These are phyloP conservation scores for Heliconius aoede DNA, from an alignment of 2,888 invertebrate species.

Conservation along the genomic window DNA sequence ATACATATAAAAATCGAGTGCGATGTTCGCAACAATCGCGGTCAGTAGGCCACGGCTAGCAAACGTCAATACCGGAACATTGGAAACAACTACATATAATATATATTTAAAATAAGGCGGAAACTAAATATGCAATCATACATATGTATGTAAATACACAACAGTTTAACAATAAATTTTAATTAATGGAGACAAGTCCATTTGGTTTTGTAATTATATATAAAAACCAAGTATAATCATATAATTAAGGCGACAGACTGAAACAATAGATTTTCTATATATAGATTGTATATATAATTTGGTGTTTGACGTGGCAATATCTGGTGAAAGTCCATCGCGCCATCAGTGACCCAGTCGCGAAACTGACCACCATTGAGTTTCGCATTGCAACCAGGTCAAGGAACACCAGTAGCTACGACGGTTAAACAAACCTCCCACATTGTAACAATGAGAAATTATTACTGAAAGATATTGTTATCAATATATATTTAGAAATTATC, in stretches of 20 bases:
- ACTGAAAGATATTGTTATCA: slow-evolving; percentile 18
- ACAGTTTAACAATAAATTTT: slow-evolving; percentile 2
- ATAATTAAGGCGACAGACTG: not conserved
- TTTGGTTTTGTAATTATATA: not conserved
- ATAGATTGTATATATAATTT: not conserved
- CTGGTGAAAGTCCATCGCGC: slow-evolving; percentile 74
- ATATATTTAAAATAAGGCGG: slow-evolving; percentile 40
- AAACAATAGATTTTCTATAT: not conserved
- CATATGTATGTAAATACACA: not conserved
- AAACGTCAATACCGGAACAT: slow-evolving; percentile 74
- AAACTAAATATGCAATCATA: slow-evolving; percentile 32
- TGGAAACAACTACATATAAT: slow-evolving; percentile 44
- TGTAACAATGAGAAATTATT: slow-evolving; percentile 37
- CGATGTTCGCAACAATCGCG: slow-evolving; percentile 70
- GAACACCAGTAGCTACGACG: slow-evolving; percentile 67
- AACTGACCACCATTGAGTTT: slow-evolving; percentile 64
- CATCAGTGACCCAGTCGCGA: slow-evolving; percentile 63
- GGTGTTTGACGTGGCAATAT: not conserved
- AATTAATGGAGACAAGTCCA: not conserved
- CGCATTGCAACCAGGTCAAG: slow-evolving; percentile 73
- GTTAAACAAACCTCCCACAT: slow-evolving; percentile 61
- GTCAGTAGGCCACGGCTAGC: slow-evolving; percentile 78
- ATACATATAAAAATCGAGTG: slow-evolving; percentile 64
- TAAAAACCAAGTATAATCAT: too few species aligned
- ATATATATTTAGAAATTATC: slow-evolving; percentile 33